Percentiles rank a stretch among this genome's conserved stretches.
phyloP scores from a whole-genome alignment of 2,888 invertebrate genomes.

The Diplolepis rosae region DNA sequence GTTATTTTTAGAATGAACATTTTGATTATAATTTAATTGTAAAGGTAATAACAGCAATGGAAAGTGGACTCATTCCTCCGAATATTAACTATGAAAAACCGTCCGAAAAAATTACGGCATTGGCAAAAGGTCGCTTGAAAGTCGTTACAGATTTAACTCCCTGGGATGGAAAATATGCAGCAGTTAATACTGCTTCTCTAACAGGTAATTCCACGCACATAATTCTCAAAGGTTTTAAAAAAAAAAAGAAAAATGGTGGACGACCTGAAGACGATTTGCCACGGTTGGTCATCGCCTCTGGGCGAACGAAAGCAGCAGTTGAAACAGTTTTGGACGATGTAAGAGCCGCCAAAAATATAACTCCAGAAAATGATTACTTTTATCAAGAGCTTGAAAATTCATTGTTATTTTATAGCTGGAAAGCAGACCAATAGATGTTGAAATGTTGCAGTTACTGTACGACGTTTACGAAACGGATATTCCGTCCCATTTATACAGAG shows the following conservation, averaged over 20 bases:
- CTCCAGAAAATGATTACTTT: too few relatives aligned
- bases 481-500: slow-evolving; percentile 83
- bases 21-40: too few relatives aligned
- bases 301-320: slow-evolving; percentile 85
- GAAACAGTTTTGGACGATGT: slow-evolving; percentile 79
- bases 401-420: slow-evolving; percentile 69
- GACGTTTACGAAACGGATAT: slow-evolving; percentile 76
- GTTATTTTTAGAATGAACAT: too few relatives aligned
- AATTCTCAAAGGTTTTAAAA: slow-evolving; percentile 42
- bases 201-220: slow-evolving; percentile 46
- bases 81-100: slow-evolving; percentile 76
- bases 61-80: slow-evolving; percentile 73
- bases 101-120: slow-evolving; percentile 40
- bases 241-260: slow-evolving; percentile 73
- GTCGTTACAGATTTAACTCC: slow-evolving; percentile 44
- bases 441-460: slow-evolving; percentile 78
- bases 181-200: slow-evolving; percentile 39
- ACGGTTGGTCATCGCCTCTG: slow-evolving; percentile 82
- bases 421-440: slow-evolving; percentile 78
- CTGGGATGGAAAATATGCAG: slow-evolving; percentile 44
- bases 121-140: slow-evolving; percentile 43
- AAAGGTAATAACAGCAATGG: slow-evolving; percentile 46
- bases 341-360: slow-evolving; percentile 57
- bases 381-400: too few relatives aligned
- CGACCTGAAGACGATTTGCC: slow-evolving; percentile 79